These are phyloP conservation scores for Sebastes variabilis DNA, from an alignment of 2,797 vertebrate species.

Conservation along the genomic window DNA sequence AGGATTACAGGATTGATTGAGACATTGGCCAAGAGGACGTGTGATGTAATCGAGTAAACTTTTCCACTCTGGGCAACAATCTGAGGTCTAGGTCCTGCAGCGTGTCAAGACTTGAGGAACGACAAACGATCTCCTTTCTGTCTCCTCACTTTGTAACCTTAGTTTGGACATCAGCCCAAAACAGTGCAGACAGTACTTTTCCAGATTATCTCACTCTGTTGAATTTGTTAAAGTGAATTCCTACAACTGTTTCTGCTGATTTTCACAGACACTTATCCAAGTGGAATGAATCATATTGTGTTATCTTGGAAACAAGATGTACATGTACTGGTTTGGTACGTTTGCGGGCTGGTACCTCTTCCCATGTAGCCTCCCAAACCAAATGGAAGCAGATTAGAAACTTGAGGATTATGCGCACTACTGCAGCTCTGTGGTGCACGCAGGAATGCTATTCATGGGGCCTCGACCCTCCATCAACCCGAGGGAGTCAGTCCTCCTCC, in stretches of 20 bases:
- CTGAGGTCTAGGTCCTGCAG: constrained; percentile 43
- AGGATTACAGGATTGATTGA: constrained; percentile 18
- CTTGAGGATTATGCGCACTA: constrained; percentile 12
- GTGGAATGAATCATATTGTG: background rate
- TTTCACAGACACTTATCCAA: constrained; percentile 7
- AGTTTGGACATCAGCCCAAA: constrained; percentile 45
- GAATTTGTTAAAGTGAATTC: constrained; percentile 32
- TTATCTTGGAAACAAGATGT: background rate
- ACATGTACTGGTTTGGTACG: background rate
- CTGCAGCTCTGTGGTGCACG: constrained; percentile 30
- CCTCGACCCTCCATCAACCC: constrained; percentile 20
- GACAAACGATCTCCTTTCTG: constrained; percentile 24
- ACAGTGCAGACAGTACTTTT: constrained; percentile 25
- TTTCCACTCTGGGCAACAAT: constrained; percentile 46
- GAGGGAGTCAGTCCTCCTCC: background rate
- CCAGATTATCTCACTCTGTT: constrained; percentile 11
- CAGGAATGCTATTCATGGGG: constrained; percentile 48
- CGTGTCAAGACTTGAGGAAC: constrained; percentile 68
- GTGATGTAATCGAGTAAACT: constrained; percentile 72
- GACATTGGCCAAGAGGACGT: constrained; percentile 20
- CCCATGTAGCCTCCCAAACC: constrained; percentile 7
- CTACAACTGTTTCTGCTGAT: background rate
- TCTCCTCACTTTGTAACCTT: constrained; percentile 29
- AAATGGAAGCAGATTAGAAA: constrained; percentile 26
- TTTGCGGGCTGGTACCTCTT: background rate